Evolutionary conservation across 2,888 invertebrate species (phyloP), one percentile per base, ranked within the genome.

Genomic region (Microctonus brassicae): DNA sequence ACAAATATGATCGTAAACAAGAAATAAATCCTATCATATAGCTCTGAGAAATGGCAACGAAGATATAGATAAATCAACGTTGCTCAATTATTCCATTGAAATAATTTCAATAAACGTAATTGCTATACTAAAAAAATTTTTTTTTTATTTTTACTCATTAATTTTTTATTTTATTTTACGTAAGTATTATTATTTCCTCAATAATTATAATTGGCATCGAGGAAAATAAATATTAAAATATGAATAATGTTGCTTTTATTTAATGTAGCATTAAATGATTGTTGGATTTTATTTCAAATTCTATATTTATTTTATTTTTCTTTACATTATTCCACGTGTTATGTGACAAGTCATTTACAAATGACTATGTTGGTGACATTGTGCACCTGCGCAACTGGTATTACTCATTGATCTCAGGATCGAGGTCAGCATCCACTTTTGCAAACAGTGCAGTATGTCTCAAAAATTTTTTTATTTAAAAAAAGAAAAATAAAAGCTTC

Each of bases 351-450:
- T 20, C 47, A 2, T 7, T 47, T 47, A 47, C 47, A 47, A 47
- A 47, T 47, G 17, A 47, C 6, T 34, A n/a, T 58, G 3, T 33
- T n/a, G 20, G 10, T 13, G 58, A 58, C 58, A 33, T 33, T 57
- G 57, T 58, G 58, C 58, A 58, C 58, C 33, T 58, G 65, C 55
- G 55, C 55, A 53, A 55, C 22, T 24, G 11, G 60, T 33, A 68
- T 58, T 65, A 34, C 29, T 60, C 68, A 68, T 68, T 42, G 47
- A 68, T 68, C 61, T 52, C 47, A 42, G 29, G 68, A 68, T 68
- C 68, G 68, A 61, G 60, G 68, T 68, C 68, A 68, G 13, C 60
- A 3, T 53, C 33, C 22, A 60, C 13, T 22, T 53, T 11, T n/a
- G 26, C 13, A 22, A 11, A 29, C 5, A n/a, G 24, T 62, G 22